Evolutionary conservation across 2,888 invertebrate genomes (phyloP).

Genomic region (Congeria kusceri): DNA sequence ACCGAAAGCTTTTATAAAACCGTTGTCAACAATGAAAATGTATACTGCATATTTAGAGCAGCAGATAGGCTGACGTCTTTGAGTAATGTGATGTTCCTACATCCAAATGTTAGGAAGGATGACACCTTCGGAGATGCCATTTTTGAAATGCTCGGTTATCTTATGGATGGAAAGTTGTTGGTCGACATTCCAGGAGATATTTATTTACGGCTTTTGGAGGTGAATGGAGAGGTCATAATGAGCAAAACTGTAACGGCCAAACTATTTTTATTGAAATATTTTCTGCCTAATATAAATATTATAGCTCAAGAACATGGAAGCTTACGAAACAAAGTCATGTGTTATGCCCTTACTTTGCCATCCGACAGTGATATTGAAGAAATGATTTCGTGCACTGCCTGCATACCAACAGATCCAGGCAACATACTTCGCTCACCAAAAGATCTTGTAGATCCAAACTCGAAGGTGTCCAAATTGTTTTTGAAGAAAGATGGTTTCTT

Average conservation of each 20-base stretch:
- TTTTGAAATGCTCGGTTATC: background rate
- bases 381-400: background rate
- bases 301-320: constrained; percentile 10
- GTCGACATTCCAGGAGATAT: background rate
- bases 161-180: background rate
- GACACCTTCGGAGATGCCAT: background rate
- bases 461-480: constrained; percentile 1
- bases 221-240: background rate
- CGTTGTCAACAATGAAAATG: too few species aligned
- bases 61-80: background rate
- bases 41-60: too few species aligned
- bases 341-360: background rate
- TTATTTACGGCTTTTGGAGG: background rate
- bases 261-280: constrained; percentile 24
- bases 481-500: constrained; percentile 11
- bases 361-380: background rate
- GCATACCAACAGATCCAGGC: background rate
- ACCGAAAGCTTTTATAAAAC: too few species aligned
- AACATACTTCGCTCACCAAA: background rate
- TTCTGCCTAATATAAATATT: constrained; percentile 41
- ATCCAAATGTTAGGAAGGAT: too few species aligned
- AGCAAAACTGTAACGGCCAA: constrained; percentile 15
- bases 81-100: too few species aligned
- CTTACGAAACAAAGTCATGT: background rate
- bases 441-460: background rate